Percentiles rank a stretch among this genome's conserved stretches.
Conservation (phyloP, 2,797 vertebrate species). For the Myoxocephalus aenaeus region DNA sequence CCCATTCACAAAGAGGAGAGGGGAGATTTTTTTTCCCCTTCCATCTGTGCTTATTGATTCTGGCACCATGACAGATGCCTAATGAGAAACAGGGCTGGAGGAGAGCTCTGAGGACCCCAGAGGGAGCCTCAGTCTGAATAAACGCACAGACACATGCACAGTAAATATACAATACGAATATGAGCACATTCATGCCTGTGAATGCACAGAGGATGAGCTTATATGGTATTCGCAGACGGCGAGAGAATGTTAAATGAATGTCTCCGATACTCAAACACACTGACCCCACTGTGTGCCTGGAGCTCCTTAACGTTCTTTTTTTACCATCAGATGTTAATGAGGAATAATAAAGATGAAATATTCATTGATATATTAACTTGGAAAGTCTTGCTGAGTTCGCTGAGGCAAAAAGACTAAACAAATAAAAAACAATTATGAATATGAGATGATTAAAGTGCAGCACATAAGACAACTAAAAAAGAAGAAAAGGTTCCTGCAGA, state of each 20-base stretch:
- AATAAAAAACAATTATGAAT: not conserved
- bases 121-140: constrained; percentile 62
- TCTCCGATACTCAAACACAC: constrained; percentile 7
- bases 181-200: constrained; percentile 18
- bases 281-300: not conserved
- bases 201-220: constrained; percentile 12
- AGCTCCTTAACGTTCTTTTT: constrained; percentile 8
- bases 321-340: not conserved
- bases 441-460: not conserved
- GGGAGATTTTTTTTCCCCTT: constrained; percentile 57
- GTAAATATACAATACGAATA: constrained; percentile 46
- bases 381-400: not conserved
- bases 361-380: not conserved
- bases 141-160: constrained; percentile 53
- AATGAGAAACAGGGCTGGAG: constrained; percentile 83
- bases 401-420: not conserved
- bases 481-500: not conserved
- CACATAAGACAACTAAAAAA: not conserved
- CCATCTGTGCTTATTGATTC: constrained; percentile 83
- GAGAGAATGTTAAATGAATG: constrained; percentile 9
- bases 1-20: constrained; percentile 71
- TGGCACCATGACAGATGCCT: constrained; percentile 80
- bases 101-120: constrained; percentile 70
- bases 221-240: constrained; percentile 24
- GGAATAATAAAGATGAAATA: constrained; percentile 11